Evolutionary conservation across 2,113 vertebrate species (phyloP).

Genomic region (Prionailurus viverrinus): DNA sequence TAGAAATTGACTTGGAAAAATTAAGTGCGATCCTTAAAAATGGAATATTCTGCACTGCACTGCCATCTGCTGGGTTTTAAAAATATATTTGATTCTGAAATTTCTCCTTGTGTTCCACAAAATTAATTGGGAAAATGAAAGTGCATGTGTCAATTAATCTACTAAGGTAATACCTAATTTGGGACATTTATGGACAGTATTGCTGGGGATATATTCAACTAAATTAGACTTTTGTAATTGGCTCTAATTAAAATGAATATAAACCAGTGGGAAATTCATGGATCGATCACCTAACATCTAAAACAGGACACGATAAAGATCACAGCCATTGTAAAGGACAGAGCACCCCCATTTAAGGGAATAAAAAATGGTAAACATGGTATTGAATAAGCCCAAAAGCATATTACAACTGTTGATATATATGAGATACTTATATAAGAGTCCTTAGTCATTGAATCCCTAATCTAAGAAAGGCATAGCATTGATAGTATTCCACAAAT

Average conservation of each 20-base stretch:
- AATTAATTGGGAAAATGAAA: conserved; percentile 6
- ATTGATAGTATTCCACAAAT: background rate
- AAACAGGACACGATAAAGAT: background rate
- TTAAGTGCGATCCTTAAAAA: background rate
- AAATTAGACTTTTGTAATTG: background rate
- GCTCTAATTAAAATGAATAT: background rate
- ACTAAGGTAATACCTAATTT: background rate
- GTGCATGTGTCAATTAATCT: background rate
- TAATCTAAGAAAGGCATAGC: background rate
- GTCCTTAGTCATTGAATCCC: background rate
- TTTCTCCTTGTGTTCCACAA: background rate
- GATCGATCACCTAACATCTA: background rate
- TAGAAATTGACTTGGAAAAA: background rate
- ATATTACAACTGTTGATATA: background rate
- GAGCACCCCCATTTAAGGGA: background rate
- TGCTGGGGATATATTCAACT: background rate
- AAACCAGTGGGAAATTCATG: background rate
- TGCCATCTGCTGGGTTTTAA: conserved; percentile 88
- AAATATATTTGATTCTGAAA: conserved; percentile 53
- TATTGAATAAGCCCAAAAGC: background rate
- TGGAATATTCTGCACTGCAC: conserved; percentile 61
- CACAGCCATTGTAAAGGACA: background rate
- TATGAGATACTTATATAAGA: background rate
- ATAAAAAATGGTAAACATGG: background rate
- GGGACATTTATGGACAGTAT: background rate